A percentile compares a stretch with the other conserved stretches of the same genome.
These are phyloP conservation scores for Rotaria sp. DNA, from an alignment of 2,888 invertebrate species.

Conservation along the genomic window DNA sequence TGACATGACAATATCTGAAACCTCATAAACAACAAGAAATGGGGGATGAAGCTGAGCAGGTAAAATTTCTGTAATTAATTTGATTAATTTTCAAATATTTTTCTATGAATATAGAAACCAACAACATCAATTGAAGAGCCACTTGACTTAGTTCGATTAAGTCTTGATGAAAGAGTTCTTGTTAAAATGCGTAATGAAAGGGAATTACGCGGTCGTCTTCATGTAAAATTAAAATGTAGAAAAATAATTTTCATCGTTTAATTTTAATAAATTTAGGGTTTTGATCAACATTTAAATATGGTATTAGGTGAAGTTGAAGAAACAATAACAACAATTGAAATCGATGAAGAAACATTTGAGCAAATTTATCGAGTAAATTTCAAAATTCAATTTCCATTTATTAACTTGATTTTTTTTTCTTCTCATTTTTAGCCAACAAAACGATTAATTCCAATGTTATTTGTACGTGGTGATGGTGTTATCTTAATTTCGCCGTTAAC, in stretches of 20 bases:
- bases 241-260: constrained; percentile 43
- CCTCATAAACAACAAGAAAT: background rate
- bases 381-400: constrained; percentile 58
- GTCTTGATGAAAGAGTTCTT: constrained; percentile 93
- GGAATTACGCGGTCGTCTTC: constrained; percentile 84
- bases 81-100: background rate
- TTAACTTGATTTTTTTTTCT: constrained; percentile 55
- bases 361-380: constrained; percentile 78
- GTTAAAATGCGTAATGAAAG: constrained; percentile 98
- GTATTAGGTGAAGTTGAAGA: constrained; percentile 94
- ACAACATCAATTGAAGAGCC: constrained; percentile 67
- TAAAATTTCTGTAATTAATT: too few species aligned
- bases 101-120: background rate
- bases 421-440: constrained; percentile 66
- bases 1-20: too few species aligned
- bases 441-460: constrained; percentile 91
- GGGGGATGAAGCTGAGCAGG: background rate
- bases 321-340: constrained; percentile 84
- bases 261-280: constrained; percentile 65
- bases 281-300: constrained; percentile 99
- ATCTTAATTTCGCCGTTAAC: constrained; percentile 92
- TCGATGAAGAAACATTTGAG: constrained; percentile 95
- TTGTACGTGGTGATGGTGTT: constrained; percentile 96
- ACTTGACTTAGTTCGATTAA: constrained; percentile 84
- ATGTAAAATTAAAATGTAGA: constrained; percentile 64